phyloP scores from a whole-genome alignment of 1,140 invertebrate species.

The Zaprionus ornatus region DNA sequence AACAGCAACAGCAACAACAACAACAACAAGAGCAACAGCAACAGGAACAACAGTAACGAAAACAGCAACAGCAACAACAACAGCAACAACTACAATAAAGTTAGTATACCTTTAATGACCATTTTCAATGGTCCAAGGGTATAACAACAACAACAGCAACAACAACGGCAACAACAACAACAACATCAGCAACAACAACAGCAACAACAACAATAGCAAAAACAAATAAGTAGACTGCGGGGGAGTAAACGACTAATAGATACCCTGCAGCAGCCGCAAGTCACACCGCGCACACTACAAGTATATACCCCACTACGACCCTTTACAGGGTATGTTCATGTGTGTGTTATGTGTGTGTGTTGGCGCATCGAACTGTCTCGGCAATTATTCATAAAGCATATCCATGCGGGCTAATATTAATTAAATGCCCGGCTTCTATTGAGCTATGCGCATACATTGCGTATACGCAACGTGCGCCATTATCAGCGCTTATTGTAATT shows the following conservation, averaged over 20 bases:
- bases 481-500: constrained; percentile 36
- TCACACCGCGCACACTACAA: no score
- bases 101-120: no score
- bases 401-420: constrained; percentile 66
- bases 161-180: constrained; percentile 13
- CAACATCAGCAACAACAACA: not conserved
- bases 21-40: not conserved
- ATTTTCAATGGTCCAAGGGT: no score
- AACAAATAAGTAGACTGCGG: not conserved
- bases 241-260: not conserved
- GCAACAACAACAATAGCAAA: not conserved
- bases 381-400: constrained; percentile 68
- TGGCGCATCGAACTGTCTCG: constrained; percentile 18
- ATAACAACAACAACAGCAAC: constrained; percentile 17
- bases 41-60: not conserved
- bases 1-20: constrained; percentile 28
- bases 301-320: not conserved
- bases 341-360: not conserved
- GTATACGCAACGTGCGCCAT: constrained; percentile 25
- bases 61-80: not conserved
- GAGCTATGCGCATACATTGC: constrained; percentile 34
- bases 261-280: not conserved
- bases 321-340: not conserved
- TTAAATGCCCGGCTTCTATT: constrained; percentile 70
- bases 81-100: not conserved